Evolutionary conservation across 2,113 vertebrate genomes (phyloP), one percentile per base, ranked within the genome.

Genomic region (Neopipo cinnamomea): DNA sequence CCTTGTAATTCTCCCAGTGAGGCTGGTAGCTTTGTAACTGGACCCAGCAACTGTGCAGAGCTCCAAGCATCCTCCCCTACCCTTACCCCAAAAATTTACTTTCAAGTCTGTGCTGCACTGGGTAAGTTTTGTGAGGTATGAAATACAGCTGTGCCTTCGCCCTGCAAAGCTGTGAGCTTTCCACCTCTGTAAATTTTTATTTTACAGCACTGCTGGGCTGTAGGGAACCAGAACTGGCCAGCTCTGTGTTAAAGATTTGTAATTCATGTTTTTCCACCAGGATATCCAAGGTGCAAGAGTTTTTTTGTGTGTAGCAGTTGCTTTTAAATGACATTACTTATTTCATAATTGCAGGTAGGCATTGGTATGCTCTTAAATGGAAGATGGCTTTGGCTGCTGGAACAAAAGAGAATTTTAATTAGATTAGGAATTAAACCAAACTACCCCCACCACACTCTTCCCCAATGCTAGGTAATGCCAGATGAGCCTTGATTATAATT

Each of bases 401-500:
- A 92, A 72, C 37, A 91, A 92, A 95, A 66, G 39, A 62, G 37
- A 87, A 59, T 96, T 80, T 86, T 49, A 85, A 88, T 93, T 91
- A 74, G 76, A 78, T 84, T 56, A 44, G 52, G 61, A 92, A 56
- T 86, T n/a, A 91, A 93, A 84, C 44, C 33, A 78, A 74, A 77
- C n/a, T 77, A 6, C 22, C 47, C 30, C 24, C n/a, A 12, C n/a
- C 55, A 55, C n/a, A n/a, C 42, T 89, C 33, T 86, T 88, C 68
- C 68, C 14, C 65, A 62, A 3, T 25, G 39, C 78, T 70, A 58
- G 55, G 46, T 85, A 86, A 88, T 61, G 49, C 47, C 80, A 80
- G 52, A 86, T 81, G 35, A 83, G 37, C 33, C 52, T 93, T 71
- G 65, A 55, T 95, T 81, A 28, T 85, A 89, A 78, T 84, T 84